Conservation (phyloP, 2,888 invertebrate genomes). For the Terebella lapidaria region DNA sequence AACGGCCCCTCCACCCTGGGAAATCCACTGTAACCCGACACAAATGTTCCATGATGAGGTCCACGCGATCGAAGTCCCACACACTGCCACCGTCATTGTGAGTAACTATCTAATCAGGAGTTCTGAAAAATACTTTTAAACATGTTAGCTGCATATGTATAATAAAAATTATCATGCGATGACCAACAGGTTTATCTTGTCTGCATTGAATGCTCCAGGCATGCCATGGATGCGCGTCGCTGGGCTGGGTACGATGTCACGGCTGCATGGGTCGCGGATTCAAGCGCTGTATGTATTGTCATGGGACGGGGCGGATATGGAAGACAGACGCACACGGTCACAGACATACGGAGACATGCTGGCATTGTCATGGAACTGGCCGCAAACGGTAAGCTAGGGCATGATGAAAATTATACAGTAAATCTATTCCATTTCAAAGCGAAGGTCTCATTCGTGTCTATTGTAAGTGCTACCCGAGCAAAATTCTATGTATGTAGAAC, state of each 20-base stretch:
- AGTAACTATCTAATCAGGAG: neutral
- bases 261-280: constrained; percentile 27
- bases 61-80: constrained; percentile 27
- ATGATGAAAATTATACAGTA: neutral
- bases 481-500: too few relatives aligned
- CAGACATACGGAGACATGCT: constrained; percentile 27
- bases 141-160: neutral
- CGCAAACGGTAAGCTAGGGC: constrained; percentile 23
- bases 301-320: constrained; percentile 27
- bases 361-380: constrained; percentile 28
- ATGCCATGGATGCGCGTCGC: constrained; percentile 25
- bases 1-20: constrained; percentile 25
- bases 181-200: too few relatives aligned
- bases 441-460: too few relatives aligned
- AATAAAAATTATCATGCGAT: neutral
- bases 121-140: neutral
- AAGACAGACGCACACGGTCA: constrained; percentile 28
- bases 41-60: constrained; percentile 27
- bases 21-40: constrained; percentile 23
- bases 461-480: too few relatives aligned
- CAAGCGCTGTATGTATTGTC: constrained; percentile 25
- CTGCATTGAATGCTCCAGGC: too few relatives aligned
- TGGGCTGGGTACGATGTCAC: constrained; percentile 27
- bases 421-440: neutral
- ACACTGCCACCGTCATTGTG: constrained; percentile 26